Conservation (phyloP, 2,797 vertebrate species). For the Bucorvus abyssinicus region DNA sequence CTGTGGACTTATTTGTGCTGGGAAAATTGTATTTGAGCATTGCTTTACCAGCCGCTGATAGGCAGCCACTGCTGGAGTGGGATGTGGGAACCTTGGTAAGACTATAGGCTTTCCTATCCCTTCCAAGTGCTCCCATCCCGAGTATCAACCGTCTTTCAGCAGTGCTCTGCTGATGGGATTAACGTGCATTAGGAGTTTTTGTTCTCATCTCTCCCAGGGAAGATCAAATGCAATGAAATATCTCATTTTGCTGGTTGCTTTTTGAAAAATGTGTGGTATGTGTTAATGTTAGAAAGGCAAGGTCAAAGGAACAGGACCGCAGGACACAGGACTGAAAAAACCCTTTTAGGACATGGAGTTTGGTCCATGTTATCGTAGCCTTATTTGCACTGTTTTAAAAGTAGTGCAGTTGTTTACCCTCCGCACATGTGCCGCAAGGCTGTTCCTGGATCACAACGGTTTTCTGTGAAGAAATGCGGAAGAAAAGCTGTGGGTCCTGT, state of each 20-base stretch:
- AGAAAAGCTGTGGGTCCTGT: not conserved
- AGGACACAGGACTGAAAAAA: not conserved
- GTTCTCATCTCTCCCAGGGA: constrained; percentile 51
- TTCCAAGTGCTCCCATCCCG: not conserved
- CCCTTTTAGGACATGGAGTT: not conserved
- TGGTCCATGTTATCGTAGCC: not conserved
- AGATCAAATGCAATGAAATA: constrained; percentile 46
- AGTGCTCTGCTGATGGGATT: constrained; percentile 37
- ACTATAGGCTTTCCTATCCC: not conserved
- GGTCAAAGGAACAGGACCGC: constrained; percentile 38
- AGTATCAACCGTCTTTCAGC: constrained; percentile 46
- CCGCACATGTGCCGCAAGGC: not conserved
- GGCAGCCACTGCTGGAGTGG: not conserved
- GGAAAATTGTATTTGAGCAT: not conserved
- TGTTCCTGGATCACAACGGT: not conserved
- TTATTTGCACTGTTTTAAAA: not conserved
- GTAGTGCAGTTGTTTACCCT: not conserved
- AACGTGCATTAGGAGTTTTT: constrained; percentile 42
- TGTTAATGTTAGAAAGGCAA: constrained; percentile 40
- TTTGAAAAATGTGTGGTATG: constrained; percentile 57
- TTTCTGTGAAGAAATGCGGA: not conserved
- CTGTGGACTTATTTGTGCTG: not conserved
- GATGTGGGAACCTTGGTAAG: not conserved
- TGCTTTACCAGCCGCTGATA: not conserved
- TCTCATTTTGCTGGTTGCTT: constrained; percentile 49